Evolutionary conservation across 2,113 vertebrate genomes (phyloP), one percentile per base, ranked within the genome.

Genomic region (Eudorcas thomsonii): DNA sequence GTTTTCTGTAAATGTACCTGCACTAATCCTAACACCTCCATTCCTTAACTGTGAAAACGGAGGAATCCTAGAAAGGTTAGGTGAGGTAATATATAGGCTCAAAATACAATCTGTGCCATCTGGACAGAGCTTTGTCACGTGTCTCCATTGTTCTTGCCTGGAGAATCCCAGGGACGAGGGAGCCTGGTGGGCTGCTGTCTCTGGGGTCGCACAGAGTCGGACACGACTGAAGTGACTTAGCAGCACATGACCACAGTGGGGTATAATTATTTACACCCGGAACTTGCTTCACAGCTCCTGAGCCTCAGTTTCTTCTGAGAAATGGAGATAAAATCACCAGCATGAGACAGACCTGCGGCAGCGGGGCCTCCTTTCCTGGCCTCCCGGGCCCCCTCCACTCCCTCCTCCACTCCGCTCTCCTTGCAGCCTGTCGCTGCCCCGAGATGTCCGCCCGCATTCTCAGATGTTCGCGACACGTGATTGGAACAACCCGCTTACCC

Each of bases 401-500:
- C 25, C 19, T 28, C 25, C 33, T 48, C 45, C n/a, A 28, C 7
- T 45, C 88, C 2, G 11, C 11, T 10, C 15, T 13, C 67, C 81
- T 59, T 16, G 9, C 11, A 9, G 87, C 15, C 11, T 23, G 59
- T 16, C 19, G 17, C 50, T 30, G 45, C 54, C 45, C 80, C 1
- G 0, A 78, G 55, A 5, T 1, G 5, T 62, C 55, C 36, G 3
- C 33, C 55, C 7, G 0, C 8, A 2, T 48, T 45, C 55, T 62
- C 64, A 15, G 64, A 55, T 1, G 1, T 36, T 33, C 67, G 21
- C 0, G 4, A 10, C 62, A 8, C 6, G 1, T 19, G 36, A 21
- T 1, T 2, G 7, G 54, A 62, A 19, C 4, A 10, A 7, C 9
- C 3, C 0, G 1, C 26, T 13, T 43, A 39, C 64, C 15, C 0